Conservation (phyloP, 1,140 invertebrate species). For the Philopotamus ludificatus region DNA sequence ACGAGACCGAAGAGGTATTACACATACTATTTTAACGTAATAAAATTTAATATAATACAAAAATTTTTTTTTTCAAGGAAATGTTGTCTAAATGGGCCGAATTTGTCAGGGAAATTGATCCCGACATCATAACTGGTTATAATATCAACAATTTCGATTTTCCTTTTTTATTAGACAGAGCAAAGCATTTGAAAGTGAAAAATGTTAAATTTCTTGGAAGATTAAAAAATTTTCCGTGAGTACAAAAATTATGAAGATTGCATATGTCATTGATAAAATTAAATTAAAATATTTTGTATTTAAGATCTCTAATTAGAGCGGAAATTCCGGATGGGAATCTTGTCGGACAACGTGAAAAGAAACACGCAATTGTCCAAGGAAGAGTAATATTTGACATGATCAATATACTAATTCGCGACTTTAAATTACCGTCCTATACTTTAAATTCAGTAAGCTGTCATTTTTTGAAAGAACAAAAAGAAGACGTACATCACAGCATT, state of each 20-base stretch:
- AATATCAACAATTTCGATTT: conserved; percentile 99
- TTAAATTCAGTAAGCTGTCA: conserved; percentile 99
- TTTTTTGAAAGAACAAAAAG: conserved; percentile 98
- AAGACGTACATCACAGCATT: conserved; percentile 99
- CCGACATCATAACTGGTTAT: conserved; percentile 98
- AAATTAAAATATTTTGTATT: too few relatives aligned
- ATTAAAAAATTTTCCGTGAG: conserved; percentile 81
- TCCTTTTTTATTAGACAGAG: conserved; percentile 92
- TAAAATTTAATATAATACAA: conserved; percentile 11
- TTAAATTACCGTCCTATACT: conserved; percentile 96
- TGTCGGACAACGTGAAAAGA: too few relatives aligned
- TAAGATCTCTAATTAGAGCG: too few relatives aligned
- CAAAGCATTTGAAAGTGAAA: conserved; percentile 72
- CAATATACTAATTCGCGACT: conserved; percentile 89
- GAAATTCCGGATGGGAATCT: too few relatives aligned
- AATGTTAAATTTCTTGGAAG: conserved; percentile 80
- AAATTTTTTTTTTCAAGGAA: conserved; percentile 55
- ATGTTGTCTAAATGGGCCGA: conserved; percentile 80
- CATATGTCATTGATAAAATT: too few relatives aligned
- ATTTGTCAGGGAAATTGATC: conserved; percentile 93
- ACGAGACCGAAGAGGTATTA: conserved; percentile 70
- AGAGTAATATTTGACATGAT: too few relatives aligned
- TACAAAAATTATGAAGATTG: too few relatives aligned
- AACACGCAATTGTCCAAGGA: too few relatives aligned
- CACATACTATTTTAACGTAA: background rate